Evolutionary conservation across 2,888 invertebrate genomes (phyloP).

Genomic region (Trichopoda pennipes): DNA sequence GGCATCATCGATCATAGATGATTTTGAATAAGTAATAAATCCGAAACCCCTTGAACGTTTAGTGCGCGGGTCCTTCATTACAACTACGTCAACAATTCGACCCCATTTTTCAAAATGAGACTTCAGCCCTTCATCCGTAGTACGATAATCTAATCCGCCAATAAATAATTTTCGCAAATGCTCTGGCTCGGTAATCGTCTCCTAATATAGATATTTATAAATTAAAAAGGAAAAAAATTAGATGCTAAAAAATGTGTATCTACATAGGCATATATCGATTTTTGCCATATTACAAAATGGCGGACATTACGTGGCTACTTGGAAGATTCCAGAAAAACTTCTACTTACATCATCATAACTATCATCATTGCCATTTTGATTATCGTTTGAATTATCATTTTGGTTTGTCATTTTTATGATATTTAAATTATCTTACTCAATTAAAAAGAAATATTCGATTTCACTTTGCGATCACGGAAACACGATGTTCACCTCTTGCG

Average conservation of each 20-base stretch:
- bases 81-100: conserved; percentile 96
- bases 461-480: background rate
- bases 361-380: conserved; percentile 63
- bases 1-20: conserved; percentile 98
- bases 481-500: conserved; percentile 11
- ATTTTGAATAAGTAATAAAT: conserved; percentile 96
- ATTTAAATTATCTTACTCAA: background rate
- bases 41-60: conserved; percentile 98
- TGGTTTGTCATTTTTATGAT: conserved; percentile 44
- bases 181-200: conserved; percentile 82
- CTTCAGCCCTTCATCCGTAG: conserved; percentile 94
- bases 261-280: conserved; percentile 43
- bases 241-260: conserved; percentile 24
- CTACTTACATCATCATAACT: conserved; percentile 68
- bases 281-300: conserved; percentile 60
- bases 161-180: conserved; percentile 95
- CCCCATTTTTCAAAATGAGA: conserved; percentile 98
- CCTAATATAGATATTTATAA: conserved; percentile 34
- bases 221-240: background rate
- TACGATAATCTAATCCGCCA: conserved; percentile 96
- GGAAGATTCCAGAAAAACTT: conserved; percentile 45
- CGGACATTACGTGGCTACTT: conserved; percentile 36
- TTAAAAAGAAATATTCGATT: background rate
- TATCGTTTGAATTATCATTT: conserved; percentile 67
- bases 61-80: conserved; percentile 97